These are phyloP conservation scores for Lytechinus variegatus DNA, from an alignment of 35 echinoderm and acorn worm genomes.

Conservation along the genomic window DNA sequence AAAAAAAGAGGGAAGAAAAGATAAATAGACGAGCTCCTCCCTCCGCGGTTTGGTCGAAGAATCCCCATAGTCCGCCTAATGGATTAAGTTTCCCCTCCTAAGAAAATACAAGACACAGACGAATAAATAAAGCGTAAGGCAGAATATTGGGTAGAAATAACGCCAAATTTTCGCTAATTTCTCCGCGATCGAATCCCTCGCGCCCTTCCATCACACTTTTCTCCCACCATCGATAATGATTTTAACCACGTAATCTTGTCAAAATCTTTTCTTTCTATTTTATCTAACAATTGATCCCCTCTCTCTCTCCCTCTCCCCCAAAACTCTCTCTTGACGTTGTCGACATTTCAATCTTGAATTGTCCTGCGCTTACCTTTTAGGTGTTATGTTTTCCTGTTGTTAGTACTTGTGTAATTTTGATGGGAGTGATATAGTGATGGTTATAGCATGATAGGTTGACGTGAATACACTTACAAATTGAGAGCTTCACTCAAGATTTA, in stretches of 20 bases:
- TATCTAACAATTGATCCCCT: not conserved
- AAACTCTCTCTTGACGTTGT: not conserved
- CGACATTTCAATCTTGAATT: constrained; percentile 18
- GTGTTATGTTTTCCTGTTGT: constrained; percentile 33
- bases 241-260: constrained; percentile 54
- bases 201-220: constrained; percentile 53
- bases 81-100: constrained; percentile 42
- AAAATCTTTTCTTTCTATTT: constrained; percentile 32
- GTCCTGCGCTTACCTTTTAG: constrained; percentile 7
- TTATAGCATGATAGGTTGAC: not conserved
- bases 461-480: not conserved
- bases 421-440: constrained; percentile 43
- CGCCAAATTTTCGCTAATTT: constrained; percentile 36
- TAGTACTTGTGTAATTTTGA: constrained; percentile 25
- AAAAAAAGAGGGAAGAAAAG: not conserved
- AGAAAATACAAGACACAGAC: constrained; percentile 48
- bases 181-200: constrained; percentile 22
- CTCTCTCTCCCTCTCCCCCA: not conserved
- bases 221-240: constrained; percentile 53
- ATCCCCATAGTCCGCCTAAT: constrained; percentile 27
- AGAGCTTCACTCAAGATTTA: constrained; percentile 22
- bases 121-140: constrained; percentile 37
- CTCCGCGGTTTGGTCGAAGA: not conserved
- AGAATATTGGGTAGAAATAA: constrained; percentile 40
- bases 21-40: constrained; percentile 40